Conservation (phyloP, 2,888 invertebrate genomes). For the Stenoptilia bipunctidactyla region DNA sequence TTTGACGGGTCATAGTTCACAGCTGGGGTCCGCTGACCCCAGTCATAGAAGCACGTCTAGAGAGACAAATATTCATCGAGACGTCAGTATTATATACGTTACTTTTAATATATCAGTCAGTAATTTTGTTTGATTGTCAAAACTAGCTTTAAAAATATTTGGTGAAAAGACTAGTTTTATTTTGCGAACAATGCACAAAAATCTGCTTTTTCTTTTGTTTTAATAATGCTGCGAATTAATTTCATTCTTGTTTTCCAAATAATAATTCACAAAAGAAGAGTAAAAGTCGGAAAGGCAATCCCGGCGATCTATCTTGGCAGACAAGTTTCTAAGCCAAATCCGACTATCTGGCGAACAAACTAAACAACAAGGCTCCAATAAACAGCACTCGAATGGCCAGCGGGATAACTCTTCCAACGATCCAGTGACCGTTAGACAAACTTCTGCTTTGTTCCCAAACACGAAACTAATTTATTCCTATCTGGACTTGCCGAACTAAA, state of each 20-base stretch:
- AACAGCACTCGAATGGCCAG: conserved; percentile 39
- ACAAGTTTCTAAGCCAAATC: conserved; percentile 21
- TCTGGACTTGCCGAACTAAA: conserved; percentile 55
- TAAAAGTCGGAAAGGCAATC: conserved; percentile 3
- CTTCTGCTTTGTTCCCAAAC: conserved; percentile 67
- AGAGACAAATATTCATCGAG: too few relatives aligned
- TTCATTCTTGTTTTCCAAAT: too few relatives aligned
- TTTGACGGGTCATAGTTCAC: conserved; percentile 29
- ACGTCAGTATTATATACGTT: too few relatives aligned
- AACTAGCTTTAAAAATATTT: too few relatives aligned
- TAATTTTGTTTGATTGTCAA: too few relatives aligned
- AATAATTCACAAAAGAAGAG: too few relatives aligned
- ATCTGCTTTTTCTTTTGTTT: too few relatives aligned
- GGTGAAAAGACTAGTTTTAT: too few relatives aligned
- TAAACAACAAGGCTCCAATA: conserved; percentile 40
- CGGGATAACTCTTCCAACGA: conserved; percentile 52
- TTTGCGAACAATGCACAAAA: too few relatives aligned
- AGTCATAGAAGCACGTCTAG: too few relatives aligned
- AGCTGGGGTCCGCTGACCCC: conserved; percentile 12
- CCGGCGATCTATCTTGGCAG: conserved; percentile 8
- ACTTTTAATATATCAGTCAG: too few relatives aligned
- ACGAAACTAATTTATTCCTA: conserved; percentile 69
- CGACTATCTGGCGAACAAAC: conserved; percentile 31
- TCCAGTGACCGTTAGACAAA: conserved; percentile 64
- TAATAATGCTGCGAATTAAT: too few relatives aligned